Base-by-base conservation (phyloP, 2,888 invertebrate species). In the Stomorhina lunata region DNA sequence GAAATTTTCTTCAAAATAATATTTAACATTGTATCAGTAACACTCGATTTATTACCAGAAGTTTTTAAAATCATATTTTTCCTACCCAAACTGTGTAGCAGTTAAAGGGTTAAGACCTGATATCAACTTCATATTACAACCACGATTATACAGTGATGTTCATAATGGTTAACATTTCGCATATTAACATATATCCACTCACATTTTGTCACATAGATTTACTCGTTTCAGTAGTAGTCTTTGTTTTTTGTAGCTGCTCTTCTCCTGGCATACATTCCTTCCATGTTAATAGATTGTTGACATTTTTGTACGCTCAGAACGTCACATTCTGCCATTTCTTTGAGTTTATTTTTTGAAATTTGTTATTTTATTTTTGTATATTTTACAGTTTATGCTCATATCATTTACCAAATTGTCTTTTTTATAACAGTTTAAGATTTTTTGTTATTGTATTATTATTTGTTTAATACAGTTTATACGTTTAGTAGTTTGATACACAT, bases 381-480 rank as follows among this genome's bases (percentile, higher is more conserved):
- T 57, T 17, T 65, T 71, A n/a, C n/a, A 20, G 50, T 75, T 20
- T 48, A 22, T 77, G 29, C 32, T 75, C 43, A 71, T 65, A 75
- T 82, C 81, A 82, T 69, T 79, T 78, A 50, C 43, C 37, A 78
- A 82, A 75, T 82, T 78, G 59, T 78, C 71, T 65, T 55, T 72
- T 72, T 73, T 76, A 81, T 72, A 66, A 45, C 50, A 69, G 57
- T 32, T 25, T 48, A 40, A 34, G 29, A 29, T 73, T 68, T 48
- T 61, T 48, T 57, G 20, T 75, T 73, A 22, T 79, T 66, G 17
- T 61, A 25, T 73, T 73, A 43, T 65, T 45, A 48, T 77, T 53
- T 32, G 61, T 69, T 77, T 68, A 81, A 55, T 68, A 57, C 32
- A 77, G 27, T 43, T 34, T 73, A 55, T 57, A 73, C 22, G 27